These are phyloP conservation scores for Drosophila bifasciata DNA, from an alignment of 1,140 invertebrate species.

Conservation along the genomic window DNA sequence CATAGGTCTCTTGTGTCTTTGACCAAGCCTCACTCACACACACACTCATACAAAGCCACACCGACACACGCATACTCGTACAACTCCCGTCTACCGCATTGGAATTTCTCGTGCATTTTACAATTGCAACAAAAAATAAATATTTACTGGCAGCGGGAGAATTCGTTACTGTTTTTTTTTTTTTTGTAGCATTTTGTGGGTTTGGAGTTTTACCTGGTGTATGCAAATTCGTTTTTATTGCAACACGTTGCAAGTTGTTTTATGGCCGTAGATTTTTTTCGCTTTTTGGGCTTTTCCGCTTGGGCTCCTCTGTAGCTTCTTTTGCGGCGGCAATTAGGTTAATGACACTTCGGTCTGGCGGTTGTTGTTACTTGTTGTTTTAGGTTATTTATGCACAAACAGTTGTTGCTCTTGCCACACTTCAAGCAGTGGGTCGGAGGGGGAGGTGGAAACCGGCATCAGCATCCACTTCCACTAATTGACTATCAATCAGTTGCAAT, in stretches of 20 bases:
- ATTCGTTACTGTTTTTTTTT: conserved; percentile 36
- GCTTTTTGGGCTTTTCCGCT: conserved; percentile 4
- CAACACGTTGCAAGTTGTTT: conserved; percentile 76
- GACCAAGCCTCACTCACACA: conserved; percentile 32
- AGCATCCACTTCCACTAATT: conserved; percentile 70
- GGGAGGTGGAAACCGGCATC: too few relatives aligned
- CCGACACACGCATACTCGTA: background rate
- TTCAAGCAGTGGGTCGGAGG: conserved; percentile 17
- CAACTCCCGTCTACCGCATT: conserved; percentile 62
- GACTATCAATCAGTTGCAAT: conserved; percentile 69
- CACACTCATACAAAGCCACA: conserved; percentile 11
- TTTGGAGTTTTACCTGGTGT: conserved; percentile 65
- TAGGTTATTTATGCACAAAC: conserved; percentile 66
- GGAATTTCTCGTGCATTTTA: conserved; percentile 63
- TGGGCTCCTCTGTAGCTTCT: conserved; percentile 27
- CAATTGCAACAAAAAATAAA: conserved; percentile 53
- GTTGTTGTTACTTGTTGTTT: conserved; percentile 59
- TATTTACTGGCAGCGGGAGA: conserved; percentile 33
- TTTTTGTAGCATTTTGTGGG: conserved; percentile 15
- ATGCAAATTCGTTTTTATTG: conserved; percentile 79
- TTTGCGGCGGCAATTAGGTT: conserved; percentile 74
- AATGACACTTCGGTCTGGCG: conserved; percentile 70
- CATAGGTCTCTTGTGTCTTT: conserved; percentile 55
- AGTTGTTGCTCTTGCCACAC: conserved; percentile 43
- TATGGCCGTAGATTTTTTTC: conserved; percentile 46